Percentiles rank a stretch among this genome's conserved stretches.
Evolutionary conservation across 2,888 invertebrate genomes (phyloP).

Genomic region (Mactromeris polynyma): DNA sequence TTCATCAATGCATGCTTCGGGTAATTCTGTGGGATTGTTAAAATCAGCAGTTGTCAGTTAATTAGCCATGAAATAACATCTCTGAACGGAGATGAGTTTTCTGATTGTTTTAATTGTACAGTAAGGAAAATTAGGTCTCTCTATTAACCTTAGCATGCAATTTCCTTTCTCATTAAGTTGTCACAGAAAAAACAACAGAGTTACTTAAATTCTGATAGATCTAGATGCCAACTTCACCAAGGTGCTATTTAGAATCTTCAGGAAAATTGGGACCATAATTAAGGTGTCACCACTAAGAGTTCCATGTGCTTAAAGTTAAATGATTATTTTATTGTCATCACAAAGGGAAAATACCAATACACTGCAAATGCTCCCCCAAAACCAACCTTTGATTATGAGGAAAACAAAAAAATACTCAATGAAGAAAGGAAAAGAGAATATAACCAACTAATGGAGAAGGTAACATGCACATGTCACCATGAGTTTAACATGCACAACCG

Average conservation of each 20-base stretch:
- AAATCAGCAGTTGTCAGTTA: background rate
- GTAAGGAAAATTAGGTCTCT: background rate
- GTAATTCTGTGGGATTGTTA: background rate
- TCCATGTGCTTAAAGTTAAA: background rate
- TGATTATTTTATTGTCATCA: background rate
- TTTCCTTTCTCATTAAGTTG: background rate
- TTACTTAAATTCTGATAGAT: no score
- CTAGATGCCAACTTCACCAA: no score
- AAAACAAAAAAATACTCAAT: conserved; percentile 57
- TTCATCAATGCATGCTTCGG: background rate
- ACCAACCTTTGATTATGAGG: conserved; percentile 63
- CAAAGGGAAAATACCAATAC: conserved; percentile 61
- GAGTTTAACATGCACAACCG: background rate
- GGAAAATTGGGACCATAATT: background rate
- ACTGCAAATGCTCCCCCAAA: conserved; percentile 35
- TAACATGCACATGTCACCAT: conserved; percentile 34
- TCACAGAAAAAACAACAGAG: background rate
- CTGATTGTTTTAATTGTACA: conserved; percentile 10
- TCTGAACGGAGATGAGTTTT: background rate
- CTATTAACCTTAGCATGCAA: conserved; percentile 4
- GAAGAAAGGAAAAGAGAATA: conserved; percentile 64
- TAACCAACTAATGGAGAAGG: conserved; percentile 61
- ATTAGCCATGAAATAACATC: background rate
- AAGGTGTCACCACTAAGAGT: background rate
- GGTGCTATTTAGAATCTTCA: background rate